A percentile compares a stretch with the other conserved stretches of the same genome.
phyloP scores from a whole-genome alignment of 2,797 vertebrate species.

The Chelon auratus region DNA sequence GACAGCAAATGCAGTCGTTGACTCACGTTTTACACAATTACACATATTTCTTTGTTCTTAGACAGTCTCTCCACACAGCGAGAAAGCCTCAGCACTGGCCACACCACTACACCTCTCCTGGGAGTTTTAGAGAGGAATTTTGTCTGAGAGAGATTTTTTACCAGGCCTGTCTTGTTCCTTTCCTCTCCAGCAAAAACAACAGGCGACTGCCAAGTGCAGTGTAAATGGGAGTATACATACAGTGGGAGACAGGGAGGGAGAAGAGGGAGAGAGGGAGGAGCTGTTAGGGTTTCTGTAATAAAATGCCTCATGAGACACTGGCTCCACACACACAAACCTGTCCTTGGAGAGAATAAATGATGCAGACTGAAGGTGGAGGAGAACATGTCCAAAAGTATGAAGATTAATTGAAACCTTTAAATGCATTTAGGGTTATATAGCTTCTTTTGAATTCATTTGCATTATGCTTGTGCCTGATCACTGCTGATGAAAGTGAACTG shows the following conservation, averaged over 20 bases:
- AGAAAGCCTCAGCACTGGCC: conserved; percentile 60
- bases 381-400: conserved; percentile 21
- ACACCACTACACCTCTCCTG: conserved; percentile 44
- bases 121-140: conserved; percentile 64
- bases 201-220: conserved; percentile 73
- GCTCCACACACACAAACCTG: conserved; percentile 62
- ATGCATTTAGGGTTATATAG: background rate
- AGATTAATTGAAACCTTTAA: conserved; percentile 11
- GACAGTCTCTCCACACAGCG: conserved; percentile 50
- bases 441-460: background rate
- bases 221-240: conserved; percentile 79
- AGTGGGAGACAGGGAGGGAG: conserved; percentile 32
- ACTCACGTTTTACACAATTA: background rate
- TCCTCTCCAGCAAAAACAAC: conserved; percentile 79
- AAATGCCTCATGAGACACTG: conserved; percentile 76
- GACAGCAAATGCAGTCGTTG: background rate
- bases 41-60: conserved; percentile 52
- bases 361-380: conserved; percentile 34
- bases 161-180: conserved; percentile 77
- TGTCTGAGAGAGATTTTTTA: conserved; percentile 63
- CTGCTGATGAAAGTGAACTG: background rate
- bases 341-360: conserved; percentile 63
- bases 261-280: conserved; percentile 10
- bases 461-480: background rate
- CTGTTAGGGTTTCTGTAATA: conserved; percentile 65